Base-by-base conservation (phyloP, 2,113 vertebrate species). In the Leucoraja erinaceus region DNA sequence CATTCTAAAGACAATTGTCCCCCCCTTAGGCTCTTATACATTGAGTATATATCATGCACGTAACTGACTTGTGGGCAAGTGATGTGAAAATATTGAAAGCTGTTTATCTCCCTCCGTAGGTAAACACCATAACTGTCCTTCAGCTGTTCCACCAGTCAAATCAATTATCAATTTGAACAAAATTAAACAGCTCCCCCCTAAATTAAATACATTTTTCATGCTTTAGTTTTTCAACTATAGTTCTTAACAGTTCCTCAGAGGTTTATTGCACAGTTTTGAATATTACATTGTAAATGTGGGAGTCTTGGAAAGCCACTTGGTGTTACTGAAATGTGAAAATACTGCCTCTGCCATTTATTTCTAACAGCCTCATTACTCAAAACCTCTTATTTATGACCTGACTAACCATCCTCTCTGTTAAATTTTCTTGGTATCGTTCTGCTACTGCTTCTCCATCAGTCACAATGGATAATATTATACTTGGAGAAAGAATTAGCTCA, bases 181-280 rank as follows among this genome's bases (percentile, higher is more conserved):
- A 28, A 91, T 91, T 72, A 72, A 11, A 54, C 68, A 72, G 54
- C 14, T 47, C 38, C 25, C 25, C 16, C 4, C 68, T 54, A 74
- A 91, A 28, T 91, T 54, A 91, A 91, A 91, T 74, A 10, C n/a
- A 74, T 47, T 72, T 91, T 72, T 38, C 20, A 70, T 54, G 38
- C 22, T 74, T 22, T 11, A 47, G 38, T 91, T 38, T 91, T 91
- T 72, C 90, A 91, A 72, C 70, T 91, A 47, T 70, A 47, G 63
- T 70, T 68, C 88, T 90, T 90, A 16, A 74, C 3, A 72, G 38
- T 33, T 91, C 54, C 90, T 68, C 33, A 72, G 22, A 25, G 14
- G 38, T 91, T 28, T 74, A 54, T 12, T 25, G 33, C 68, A 54
- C 20, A 4, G 59, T 54, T 63, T 18, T 74, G 31, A 70, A 90